Conservation (phyloP, 1,140 invertebrate species). For the Macrocentrus cingulum region DNA sequence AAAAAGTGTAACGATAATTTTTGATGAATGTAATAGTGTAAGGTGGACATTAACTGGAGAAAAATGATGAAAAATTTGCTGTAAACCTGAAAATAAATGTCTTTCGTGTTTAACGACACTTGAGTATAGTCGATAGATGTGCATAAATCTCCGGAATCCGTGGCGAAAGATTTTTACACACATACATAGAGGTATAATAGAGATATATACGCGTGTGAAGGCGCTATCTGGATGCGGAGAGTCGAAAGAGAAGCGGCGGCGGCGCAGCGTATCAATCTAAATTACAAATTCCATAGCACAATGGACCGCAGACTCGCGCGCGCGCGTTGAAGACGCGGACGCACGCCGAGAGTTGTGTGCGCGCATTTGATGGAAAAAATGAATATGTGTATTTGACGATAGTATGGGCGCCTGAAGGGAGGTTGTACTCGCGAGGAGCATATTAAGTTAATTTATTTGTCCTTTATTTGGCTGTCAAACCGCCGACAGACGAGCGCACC, state of each 20-base stretch:
- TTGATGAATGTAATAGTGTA: too few relatives aligned
- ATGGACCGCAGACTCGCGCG: conserved; percentile 32
- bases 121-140: conserved; percentile 21
- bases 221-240: conserved; percentile 27
- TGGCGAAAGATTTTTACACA: conserved; percentile 12
- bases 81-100: conserved; percentile 6
- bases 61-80: conserved; percentile 1
- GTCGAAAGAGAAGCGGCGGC: conserved; percentile 26
- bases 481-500: conserved; percentile 40
- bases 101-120: not conserved
- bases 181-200: too few relatives aligned
- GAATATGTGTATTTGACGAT: conserved; percentile 13
- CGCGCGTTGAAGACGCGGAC: too few relatives aligned
- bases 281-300: conserved; percentile 55
- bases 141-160: conserved; percentile 23
- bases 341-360: too few relatives aligned
- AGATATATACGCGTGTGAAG: too few relatives aligned
- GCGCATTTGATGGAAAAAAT: conserved; percentile 21
- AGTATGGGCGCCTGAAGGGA: conserved; percentile 15
- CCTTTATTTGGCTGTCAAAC: conserved; percentile 57
- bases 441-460: conserved; percentile 60
- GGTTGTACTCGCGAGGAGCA: conserved; percentile 28
- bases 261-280: conserved; percentile 50
- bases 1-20: too few relatives aligned
- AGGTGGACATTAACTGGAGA: conserved; percentile 1